Evolutionary conservation across 2,888 invertebrate species (phyloP).

Genomic region (Andrena flavipes): DNA sequence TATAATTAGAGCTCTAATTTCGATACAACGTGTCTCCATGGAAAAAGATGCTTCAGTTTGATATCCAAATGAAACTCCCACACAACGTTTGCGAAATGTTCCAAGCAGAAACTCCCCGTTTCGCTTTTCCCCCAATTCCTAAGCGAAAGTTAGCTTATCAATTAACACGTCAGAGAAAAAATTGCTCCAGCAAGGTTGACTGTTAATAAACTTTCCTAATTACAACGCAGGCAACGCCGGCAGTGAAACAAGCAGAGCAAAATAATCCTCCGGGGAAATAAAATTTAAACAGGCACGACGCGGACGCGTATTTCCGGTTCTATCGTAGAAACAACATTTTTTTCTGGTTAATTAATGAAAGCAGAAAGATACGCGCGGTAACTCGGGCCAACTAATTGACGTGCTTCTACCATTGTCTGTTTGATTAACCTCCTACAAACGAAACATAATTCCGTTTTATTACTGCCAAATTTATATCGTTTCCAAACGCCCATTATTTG

Average conservation of each 20-base stretch:
- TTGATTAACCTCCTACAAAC: conserved; percentile 39
- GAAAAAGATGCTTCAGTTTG: not conserved
- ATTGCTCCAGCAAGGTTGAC: conserved; percentile 6
- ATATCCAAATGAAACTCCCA: not conserved
- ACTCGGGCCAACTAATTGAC: conserved; percentile 43
- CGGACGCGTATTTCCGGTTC: conserved; percentile 6
- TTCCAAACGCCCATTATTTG: conserved; percentile 40
- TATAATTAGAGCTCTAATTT: too few relatives aligned
- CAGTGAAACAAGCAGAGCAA: conserved; percentile 13
- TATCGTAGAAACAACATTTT: conserved; percentile 32
- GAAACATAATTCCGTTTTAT: conserved; percentile 43
- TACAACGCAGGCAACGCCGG: conserved; percentile 11
- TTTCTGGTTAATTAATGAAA: conserved; percentile 49
- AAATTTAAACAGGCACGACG: conserved; percentile 36
- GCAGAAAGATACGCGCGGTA: conserved; percentile 18
- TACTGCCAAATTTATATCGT: conserved; percentile 39
- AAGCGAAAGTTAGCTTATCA: conserved; percentile 12
- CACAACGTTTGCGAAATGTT: not conserved
- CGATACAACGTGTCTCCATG: too few relatives aligned
- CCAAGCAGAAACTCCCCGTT: not conserved
- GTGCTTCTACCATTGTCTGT: conserved; percentile 21
- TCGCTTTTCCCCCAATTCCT: not conserved
- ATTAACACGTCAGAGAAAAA: conserved; percentile 27
- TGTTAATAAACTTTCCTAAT: conserved; percentile 53
- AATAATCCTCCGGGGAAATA: conserved; percentile 45